Percentiles rank a stretch among this genome's conserved stretches.
These are phyloP conservation scores for Scaptomyza parva DNA, from an alignment of 2,888 invertebrate species.

Conservation along the genomic window DNA sequence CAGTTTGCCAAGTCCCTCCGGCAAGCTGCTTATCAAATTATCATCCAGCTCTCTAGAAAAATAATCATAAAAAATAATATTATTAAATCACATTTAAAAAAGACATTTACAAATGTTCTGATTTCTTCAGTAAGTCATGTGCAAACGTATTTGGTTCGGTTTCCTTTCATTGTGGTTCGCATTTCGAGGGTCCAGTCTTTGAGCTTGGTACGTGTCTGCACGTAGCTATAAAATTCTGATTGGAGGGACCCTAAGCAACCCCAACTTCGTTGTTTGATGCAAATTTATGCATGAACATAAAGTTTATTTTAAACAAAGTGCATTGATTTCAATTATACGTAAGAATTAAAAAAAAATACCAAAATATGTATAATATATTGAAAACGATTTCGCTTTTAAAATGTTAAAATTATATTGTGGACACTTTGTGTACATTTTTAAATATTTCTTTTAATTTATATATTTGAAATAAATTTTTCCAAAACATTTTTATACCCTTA, in stretches of 20 bases:
- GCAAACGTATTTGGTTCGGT: constrained; percentile 43
- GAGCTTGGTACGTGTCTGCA: constrained; percentile 69
- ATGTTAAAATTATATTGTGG: no score
- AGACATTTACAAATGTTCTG: constrained; percentile 49
- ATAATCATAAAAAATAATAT: constrained; percentile 24
- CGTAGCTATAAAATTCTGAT: constrained; percentile 56
- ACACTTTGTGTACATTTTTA: no score
- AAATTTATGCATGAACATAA: constrained; percentile 68
- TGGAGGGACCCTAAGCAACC: constrained; percentile 30
- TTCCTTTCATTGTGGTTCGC: constrained; percentile 30
- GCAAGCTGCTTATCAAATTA: constrained; percentile 90
- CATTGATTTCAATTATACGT: constrained; percentile 66
- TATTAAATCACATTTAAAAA: constrained; percentile 37
- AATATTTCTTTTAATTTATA: no score
- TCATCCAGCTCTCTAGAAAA: constrained; percentile 90
- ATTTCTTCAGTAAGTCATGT: constrained; percentile 39
- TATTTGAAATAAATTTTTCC: no score
- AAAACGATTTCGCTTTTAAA: background rate
- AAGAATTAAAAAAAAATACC: constrained; percentile 23
- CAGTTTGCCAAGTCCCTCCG: constrained; percentile 90
- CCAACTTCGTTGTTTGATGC: constrained; percentile 40
- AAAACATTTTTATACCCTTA: no score
- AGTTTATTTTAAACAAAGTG: constrained; percentile 54
- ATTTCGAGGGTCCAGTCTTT: constrained; percentile 61
- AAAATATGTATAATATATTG: background rate